A percentile compares a stretch with the other conserved stretches of the same genome.
These are phyloP conservation scores for Mactra quadrangularis DNA, from an alignment of 1,140 invertebrate genomes.

Conservation along the genomic window DNA sequence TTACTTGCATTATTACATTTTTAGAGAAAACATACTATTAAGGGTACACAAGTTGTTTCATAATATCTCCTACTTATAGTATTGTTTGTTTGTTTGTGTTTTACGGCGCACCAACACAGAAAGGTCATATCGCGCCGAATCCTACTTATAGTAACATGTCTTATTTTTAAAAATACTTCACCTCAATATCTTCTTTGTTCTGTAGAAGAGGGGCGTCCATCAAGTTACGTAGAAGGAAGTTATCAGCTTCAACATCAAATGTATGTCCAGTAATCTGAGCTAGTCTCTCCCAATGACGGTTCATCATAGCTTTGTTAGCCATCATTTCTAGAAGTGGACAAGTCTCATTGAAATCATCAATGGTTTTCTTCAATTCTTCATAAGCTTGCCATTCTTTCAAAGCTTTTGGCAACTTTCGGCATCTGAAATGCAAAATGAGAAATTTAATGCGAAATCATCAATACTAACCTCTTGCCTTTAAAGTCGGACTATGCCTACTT, in stretches of 20 bases:
- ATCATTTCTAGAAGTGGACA: conserved; percentile 97
- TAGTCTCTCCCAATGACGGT: conserved; percentile 97
- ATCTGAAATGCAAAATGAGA: conserved; percentile 69
- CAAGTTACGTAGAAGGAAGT: conserved; percentile 97
- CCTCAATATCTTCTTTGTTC: conserved; percentile 98
- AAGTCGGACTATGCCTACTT: too few relatives aligned
- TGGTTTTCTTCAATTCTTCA: conserved; percentile 97
- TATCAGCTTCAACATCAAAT: conserved; percentile 96
- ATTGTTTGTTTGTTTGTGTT: too few relatives aligned
- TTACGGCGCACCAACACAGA: too few relatives aligned
- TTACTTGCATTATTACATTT: too few relatives aligned
- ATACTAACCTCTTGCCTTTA: background rate
- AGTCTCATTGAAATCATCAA: conserved; percentile 99
- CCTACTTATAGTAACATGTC: too few relatives aligned
- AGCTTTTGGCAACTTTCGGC: conserved; percentile 94
- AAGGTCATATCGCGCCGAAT: too few relatives aligned
- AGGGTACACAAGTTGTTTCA: too few relatives aligned
- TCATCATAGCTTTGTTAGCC: conserved; percentile 99
- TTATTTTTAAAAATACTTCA: too few relatives aligned
- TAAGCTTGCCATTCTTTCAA: conserved; percentile 99
- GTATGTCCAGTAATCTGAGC: conserved; percentile 94
- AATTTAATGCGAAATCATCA: background rate
- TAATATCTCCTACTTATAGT: too few relatives aligned
- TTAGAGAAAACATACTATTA: too few relatives aligned
- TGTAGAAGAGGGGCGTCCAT: conserved; percentile 96